Evolutionary conservation across 2,113 vertebrate genomes (phyloP).

Genomic region (Sinocyclocheilus anshuiensis): DNA sequence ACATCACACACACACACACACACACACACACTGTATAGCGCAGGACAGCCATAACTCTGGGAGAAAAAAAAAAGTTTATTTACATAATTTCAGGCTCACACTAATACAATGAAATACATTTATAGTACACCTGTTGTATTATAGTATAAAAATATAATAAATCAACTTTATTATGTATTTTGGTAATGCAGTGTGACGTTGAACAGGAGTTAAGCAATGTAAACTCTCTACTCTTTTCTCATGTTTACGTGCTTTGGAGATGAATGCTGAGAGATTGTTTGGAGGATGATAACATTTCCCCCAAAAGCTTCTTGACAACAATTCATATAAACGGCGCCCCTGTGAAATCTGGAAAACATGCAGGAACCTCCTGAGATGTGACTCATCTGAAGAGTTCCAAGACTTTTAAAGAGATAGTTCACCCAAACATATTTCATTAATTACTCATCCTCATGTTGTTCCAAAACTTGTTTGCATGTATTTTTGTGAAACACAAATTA

Average conservation of each 20-base stretch:
- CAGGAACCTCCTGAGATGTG: constrained; percentile 20
- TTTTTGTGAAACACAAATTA: background rate
- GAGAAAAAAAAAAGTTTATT: too few relatives aligned
- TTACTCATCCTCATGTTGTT: background rate
- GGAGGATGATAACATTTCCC: constrained; percentile 33
- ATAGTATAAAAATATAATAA: background rate
- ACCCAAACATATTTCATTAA: background rate
- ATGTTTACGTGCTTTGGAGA: constrained; percentile 27
- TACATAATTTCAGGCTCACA: background rate
- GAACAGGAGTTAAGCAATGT: background rate
- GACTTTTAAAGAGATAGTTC: background rate
- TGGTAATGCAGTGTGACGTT: background rate
- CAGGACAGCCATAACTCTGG: background rate
- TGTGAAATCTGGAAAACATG: background rate
- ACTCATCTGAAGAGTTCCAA: background rate
- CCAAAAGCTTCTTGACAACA: constrained; percentile 2
- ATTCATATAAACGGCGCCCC: background rate
- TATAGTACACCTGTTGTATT: background rate
- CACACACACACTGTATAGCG: background rate
- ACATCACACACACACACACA: background rate
- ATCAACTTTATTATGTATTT: background rate
- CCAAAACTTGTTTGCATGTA: background rate
- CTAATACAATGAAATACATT: background rate
- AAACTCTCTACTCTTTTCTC: background rate
- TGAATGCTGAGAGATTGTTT: constrained; percentile 47